Evolutionary conservation across 2,888 invertebrate species (phyloP).

Genomic region (Mellilla xanthometata): DNA sequence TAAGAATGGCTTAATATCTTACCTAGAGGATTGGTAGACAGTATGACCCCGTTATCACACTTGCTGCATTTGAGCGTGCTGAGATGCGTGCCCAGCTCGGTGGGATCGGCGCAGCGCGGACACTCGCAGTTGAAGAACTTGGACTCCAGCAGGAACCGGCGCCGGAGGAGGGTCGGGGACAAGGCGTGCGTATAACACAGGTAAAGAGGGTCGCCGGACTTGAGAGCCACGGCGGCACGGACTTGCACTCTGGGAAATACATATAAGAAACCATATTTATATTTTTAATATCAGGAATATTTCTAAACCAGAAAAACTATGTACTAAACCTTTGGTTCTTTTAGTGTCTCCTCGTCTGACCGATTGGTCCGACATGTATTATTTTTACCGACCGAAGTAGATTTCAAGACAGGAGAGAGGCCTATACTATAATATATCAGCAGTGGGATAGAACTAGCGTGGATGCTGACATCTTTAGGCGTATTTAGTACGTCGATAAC

Average conservation of each 20-base stretch:
- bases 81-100: conserved; percentile 90
- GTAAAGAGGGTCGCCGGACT: conserved; percentile 84
- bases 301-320: too few relatives aligned
- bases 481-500: too few relatives aligned
- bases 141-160: conserved; percentile 86
- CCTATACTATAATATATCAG: too few relatives aligned
- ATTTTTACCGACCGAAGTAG: too few relatives aligned
- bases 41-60: conserved; percentile 87
- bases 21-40: conserved; percentile 87
- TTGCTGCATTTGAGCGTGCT: conserved; percentile 91
- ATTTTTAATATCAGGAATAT: too few relatives aligned
- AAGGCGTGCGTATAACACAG: conserved; percentile 90
- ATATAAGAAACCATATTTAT: too few relatives aligned
- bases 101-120: conserved; percentile 88
- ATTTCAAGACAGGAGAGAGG: too few relatives aligned
- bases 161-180: conserved; percentile 87
- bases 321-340: too few relatives aligned
- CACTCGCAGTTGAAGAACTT: conserved; percentile 92
- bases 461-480: too few relatives aligned
- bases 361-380: too few relatives aligned
- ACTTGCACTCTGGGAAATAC: conserved; percentile 83
- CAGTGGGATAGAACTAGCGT: too few relatives aligned
- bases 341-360: too few relatives aligned
- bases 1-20: conserved; percentile 36
- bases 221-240: conserved; percentile 86